Evolutionary conservation across 2,113 vertebrate genomes (phyloP), one percentile per base, ranked within the genome.

Genomic region (Oreochromis niloticus): DNA sequence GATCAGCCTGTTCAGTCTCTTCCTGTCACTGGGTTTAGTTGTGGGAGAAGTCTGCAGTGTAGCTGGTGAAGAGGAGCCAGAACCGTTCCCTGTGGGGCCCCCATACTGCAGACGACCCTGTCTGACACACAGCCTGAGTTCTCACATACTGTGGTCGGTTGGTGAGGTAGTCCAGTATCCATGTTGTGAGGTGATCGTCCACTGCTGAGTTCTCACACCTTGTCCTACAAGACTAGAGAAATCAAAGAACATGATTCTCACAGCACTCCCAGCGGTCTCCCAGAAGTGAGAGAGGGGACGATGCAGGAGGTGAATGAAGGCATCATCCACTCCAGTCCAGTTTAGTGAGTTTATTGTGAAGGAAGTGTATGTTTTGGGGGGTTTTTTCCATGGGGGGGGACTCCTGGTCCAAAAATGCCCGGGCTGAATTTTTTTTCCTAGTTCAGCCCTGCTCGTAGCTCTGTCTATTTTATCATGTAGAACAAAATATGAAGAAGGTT

Each of bases 341-440:
- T 32, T 32, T 59, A 17, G 56, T 59, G 56, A 59, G 27, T 32
- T 17, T 32, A 61, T 17, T 61, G 57, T 61, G 27, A 61, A 61
- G 30, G 3, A 59, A 5, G 13, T 9, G 24, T 57, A 56, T 56
- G 24, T 3, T 50, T 2, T 41, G 4, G 8, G 4, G 8, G 24
- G 24, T 3, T 3, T 24, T 24, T 24, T 27, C 27, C 27, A 27
- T 27, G 3, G 3, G 50, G 9, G 11, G 11, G 48, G 7, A 3
- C 7, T 19, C 8, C 27, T 61, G 57, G 14, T 17, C 57, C 57
- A 17, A 61, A 61, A 32, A 2, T 32, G 57, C 57, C 27, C 17
- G 14, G 14, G 8, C 32, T 32, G 8, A 32, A 10, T 0, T 61
- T 10, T 4, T 61, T 4, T 3, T 19, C 16, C 57, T 0, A 19